Base-by-base conservation (phyloP, 2,888 invertebrate genomes). In the Trissoscelio sp. region DNA sequence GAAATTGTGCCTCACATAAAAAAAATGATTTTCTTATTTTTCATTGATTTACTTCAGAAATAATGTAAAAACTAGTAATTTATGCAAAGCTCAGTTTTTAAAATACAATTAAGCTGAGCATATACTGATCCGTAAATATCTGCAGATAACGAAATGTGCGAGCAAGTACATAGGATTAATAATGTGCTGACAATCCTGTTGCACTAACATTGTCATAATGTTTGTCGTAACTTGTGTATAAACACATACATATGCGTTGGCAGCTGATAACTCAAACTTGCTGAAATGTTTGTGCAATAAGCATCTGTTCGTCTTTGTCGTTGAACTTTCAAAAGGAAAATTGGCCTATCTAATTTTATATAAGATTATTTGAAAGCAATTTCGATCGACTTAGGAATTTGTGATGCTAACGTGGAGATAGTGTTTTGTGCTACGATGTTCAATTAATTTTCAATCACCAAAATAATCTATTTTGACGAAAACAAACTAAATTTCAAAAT, bases 101-200 rank as follows among this genome's bases (percentile, higher is more conserved):
- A 64, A 46, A 20, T 20, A 20, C 28, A 20, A 14, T 34, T 64
- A 18, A 46, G 64, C 31, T 9, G 18, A 7, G 22, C 20, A 34
- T 12, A 22, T 64, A 34, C 37, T 28, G 3, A 34, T 20, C 34
- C 34, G 20, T 31, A 31, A 46, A 28, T 46, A 62, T 46, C 24
- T 31, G n/a, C 14, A 46, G 48, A 64, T 64, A 48, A 64, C 48
- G 37, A 64, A 34, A 34, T 31, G 44, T 46, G 39, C 22, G n/a
- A 42, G 44, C 12, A 4, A 34, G 46, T 57, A 57, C 20, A 42
- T 18, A 46, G 69, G 55, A 69, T 69, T 69, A 69, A 69, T 69
- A 44, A 58, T 22, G 69, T 58, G 46, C 57, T 58, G 44, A 70
- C 57, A 70, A 34, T 46, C 24, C 44, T 57, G 69, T 70, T 70